Conservation (phyloP, 1,140 invertebrate genomes). For the Psix sp. region DNA sequence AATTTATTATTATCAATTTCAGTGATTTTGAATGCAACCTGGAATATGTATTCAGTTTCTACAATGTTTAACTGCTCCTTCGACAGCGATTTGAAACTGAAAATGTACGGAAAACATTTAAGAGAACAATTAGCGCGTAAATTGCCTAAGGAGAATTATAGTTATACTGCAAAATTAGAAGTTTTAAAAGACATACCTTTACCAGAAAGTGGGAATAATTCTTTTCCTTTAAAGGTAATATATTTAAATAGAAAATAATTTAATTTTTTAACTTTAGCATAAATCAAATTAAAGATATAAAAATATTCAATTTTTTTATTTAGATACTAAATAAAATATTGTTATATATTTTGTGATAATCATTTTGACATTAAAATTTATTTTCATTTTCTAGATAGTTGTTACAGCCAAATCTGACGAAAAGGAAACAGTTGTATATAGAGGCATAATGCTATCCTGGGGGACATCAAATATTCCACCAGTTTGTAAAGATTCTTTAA, state of each 20-base stretch:
- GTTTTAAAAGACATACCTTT: not conserved
- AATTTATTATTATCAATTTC: too few species aligned
- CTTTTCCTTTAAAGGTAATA: slow-evolving; percentile 18
- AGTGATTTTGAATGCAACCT: slow-evolving; percentile 1
- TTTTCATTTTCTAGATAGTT: slow-evolving; percentile 14
- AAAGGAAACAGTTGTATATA: slow-evolving; percentile 9
- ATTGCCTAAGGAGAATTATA: slow-evolving; percentile 27
- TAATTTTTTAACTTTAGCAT: too few species aligned
- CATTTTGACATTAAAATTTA: not conserved
- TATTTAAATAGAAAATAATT: not conserved
- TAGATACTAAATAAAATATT: too few species aligned
- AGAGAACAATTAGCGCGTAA: slow-evolving; percentile 9
- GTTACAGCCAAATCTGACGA: not conserved
- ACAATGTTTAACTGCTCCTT: slow-evolving; percentile 14
- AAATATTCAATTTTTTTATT: too few species aligned
- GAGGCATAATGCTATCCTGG: slow-evolving; percentile 33
- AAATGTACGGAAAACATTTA: slow-evolving; percentile 11
- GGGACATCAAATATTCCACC: not conserved
- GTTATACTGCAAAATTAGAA: slow-evolving; percentile 5
- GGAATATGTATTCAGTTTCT: slow-evolving; percentile 8
- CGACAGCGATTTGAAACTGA: not conserved
- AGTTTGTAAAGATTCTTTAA: not conserved
- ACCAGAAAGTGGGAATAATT: not conserved
- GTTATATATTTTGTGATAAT: too few species aligned
- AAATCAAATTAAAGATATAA: not conserved